These are phyloP conservation scores for Argyrosomus japonicus DNA, from an alignment of 2,113 vertebrate genomes.

Conservation along the genomic window DNA sequence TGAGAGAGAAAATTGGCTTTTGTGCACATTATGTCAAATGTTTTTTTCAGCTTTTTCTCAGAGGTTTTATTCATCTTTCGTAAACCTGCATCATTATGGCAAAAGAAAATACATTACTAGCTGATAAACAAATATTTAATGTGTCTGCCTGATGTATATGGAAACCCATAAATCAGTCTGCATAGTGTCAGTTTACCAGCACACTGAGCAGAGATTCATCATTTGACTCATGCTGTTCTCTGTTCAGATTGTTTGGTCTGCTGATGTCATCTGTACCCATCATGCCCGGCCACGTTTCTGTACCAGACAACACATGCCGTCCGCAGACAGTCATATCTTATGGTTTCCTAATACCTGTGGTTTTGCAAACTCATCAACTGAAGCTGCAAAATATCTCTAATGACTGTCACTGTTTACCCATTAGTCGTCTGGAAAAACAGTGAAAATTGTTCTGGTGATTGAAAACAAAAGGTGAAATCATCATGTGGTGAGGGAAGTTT, in stretches of 20 bases:
- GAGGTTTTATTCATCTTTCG: not conserved
- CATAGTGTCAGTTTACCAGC: not conserved
- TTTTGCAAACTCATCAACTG: not conserved
- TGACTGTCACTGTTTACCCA: constrained; percentile 24
- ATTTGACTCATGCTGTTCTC: constrained; percentile 18
- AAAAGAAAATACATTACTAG: not conserved
- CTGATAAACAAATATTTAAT: not conserved
- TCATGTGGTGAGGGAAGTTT: constrained; percentile 13
- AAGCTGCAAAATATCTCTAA: constrained; percentile 33
- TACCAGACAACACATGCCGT: constrained; percentile 41
- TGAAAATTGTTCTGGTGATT: not conserved
- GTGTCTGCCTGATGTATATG: not conserved
- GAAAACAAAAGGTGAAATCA: constrained; percentile 40
- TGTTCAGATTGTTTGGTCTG: constrained; percentile 28
- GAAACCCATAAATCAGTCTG: not conserved
- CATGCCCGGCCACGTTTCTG: constrained; percentile 34
- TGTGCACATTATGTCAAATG: too few relatives aligned
- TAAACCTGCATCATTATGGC: not conserved
- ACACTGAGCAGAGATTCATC: not conserved
- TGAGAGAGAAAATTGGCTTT: too few relatives aligned
- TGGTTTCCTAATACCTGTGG: constrained; percentile 30
- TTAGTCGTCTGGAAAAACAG: constrained; percentile 30
- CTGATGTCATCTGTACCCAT: constrained; percentile 41
- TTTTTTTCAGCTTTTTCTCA: not conserved
- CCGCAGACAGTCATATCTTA: constrained; percentile 35